Conservation (phyloP, 2,797 vertebrate species). For the Pangasius krempfi region DNA sequence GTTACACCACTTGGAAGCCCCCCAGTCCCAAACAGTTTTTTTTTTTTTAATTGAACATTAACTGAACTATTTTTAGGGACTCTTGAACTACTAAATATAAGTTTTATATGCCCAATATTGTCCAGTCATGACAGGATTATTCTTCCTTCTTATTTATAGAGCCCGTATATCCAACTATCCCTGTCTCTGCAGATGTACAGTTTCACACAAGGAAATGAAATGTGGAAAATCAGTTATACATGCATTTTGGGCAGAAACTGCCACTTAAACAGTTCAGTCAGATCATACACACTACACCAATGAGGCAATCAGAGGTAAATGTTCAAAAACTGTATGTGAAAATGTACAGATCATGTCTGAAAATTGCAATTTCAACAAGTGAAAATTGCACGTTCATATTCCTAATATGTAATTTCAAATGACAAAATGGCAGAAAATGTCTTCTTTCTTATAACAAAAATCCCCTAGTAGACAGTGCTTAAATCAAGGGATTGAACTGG, state of each 20-base stretch:
- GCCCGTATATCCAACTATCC: not conserved
- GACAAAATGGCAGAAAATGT: slow-evolving; percentile 26
- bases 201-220: slow-evolving; percentile 9
- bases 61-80: not conserved
- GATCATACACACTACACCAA: slow-evolving; percentile 11
- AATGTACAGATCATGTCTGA: slow-evolving; percentile 27
- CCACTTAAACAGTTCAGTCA: slow-evolving; percentile 18
- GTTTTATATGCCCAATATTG: not conserved
- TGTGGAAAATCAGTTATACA: not conserved
- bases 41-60: not conserved
- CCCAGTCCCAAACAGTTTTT: not conserved
- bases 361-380: slow-evolving; percentile 29
- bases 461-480: not conserved
- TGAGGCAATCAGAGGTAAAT: slow-evolving; percentile 3
- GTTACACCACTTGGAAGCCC: not conserved
- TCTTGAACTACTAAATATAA: not conserved
- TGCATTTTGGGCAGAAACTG: slow-evolving; percentile 1
- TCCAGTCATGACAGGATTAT: not conserved
- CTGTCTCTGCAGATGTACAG: slow-evolving; percentile 5
- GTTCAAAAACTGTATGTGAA: slow-evolving; percentile 2
- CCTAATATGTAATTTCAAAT: slow-evolving; percentile 14
- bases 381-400: slow-evolving; percentile 6
- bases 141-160: slow-evolving; percentile 17
- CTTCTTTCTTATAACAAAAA: not conserved
- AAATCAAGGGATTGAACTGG: not conserved